Base-by-base conservation (phyloP, 1,140 invertebrate genomes). In the Sarcophaga peregrina region DNA sequence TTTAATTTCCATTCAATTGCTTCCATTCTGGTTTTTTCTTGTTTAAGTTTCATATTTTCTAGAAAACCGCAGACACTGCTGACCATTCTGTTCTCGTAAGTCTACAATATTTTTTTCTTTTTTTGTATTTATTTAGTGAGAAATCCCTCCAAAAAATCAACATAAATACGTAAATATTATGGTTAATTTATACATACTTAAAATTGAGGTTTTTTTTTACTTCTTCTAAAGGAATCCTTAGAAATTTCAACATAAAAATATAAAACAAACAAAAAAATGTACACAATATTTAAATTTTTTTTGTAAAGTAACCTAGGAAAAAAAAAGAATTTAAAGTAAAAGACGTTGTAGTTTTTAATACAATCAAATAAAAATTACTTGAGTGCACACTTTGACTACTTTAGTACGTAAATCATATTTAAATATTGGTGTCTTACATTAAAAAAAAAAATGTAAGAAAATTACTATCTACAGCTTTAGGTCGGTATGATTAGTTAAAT, bases 301-400 rank as follows among this genome's bases (percentile, higher is more conserved):
- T n/a, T n/a, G n/a, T n/a, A n/a, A n/a, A n/a, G n/a, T n/a, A n/a
- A n/a, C n/a, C n/a, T n/a, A 58, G n/a, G 15, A n/a, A n/a, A 58
- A 58, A 13, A 58, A 58, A 25, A 68, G 62, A 68, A 62, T 20
- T 20, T 8, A 68, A 68, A 20, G 17, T 8, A 58, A 58, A 37
- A 37, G 25, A 58, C 15, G 11, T 58, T 3, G 54, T 58, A n/a
- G 11, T 58, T 58, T 58, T 58, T 10, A 13, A 58, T 11, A 58
- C 58, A 68, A 68, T 25, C 17, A 17, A 68, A 68, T 68, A 8
- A 68, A 68, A 68, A 68, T 68, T 68, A 68, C 62, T 68, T 68
- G 62, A 68, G 62, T 68, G 62, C 62, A 68, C 62, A 68, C 62
- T 68, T 68, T 68, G 62, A 68, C 62, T 68, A 68, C 62, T 68